These are phyloP conservation scores for Ploceus nigricollis DNA, from an alignment of 2,113 vertebrate species.

Conservation along the genomic window DNA sequence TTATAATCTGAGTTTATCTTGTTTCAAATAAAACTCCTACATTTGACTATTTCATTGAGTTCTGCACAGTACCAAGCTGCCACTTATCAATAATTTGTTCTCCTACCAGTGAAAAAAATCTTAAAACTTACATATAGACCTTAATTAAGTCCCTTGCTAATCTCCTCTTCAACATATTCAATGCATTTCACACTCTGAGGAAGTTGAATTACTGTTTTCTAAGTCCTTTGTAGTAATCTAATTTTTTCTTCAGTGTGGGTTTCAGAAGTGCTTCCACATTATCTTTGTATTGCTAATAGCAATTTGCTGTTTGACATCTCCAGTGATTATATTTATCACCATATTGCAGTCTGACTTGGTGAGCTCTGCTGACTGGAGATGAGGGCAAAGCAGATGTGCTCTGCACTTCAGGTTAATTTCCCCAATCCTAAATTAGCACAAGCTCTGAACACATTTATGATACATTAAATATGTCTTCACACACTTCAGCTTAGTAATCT, in stretches of 20 bases:
- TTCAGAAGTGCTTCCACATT: constrained; percentile 12
- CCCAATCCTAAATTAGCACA: background rate
- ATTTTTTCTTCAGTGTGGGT: background rate
- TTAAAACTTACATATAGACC: background rate
- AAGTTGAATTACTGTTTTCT: constrained; percentile 6
- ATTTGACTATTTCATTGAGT: background rate
- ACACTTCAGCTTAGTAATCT: background rate
- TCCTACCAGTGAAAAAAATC: background rate
- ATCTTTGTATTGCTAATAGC: constrained; percentile 5
- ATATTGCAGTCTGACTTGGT: background rate
- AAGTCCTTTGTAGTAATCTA: background rate
- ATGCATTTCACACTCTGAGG: background rate
- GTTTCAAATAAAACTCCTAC: background rate
- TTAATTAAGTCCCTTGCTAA: background rate
- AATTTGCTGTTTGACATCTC: background rate
- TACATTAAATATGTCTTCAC: background rate
- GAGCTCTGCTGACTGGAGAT: background rate
- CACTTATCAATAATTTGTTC: background rate
- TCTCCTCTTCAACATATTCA: background rate
- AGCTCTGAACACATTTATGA: background rate
- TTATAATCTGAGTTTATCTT: background rate
- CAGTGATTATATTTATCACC: constrained; percentile 44
- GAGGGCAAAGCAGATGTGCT: background rate
- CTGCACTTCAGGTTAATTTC: background rate
- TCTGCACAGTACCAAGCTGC: background rate